Base-by-base conservation (phyloP, 2,797 vertebrate species). In the Protonibea diacanthus region DNA sequence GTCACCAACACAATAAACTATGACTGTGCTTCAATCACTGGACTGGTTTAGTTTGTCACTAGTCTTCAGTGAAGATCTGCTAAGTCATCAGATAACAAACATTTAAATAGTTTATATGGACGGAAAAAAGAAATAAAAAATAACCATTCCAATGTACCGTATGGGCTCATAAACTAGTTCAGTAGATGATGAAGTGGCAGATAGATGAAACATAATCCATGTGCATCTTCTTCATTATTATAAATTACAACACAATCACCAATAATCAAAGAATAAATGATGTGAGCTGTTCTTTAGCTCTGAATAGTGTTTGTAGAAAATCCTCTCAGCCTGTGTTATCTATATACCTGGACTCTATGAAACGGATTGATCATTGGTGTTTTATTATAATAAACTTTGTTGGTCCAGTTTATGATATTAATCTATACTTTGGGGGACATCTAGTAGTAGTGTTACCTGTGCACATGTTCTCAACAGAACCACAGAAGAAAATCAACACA, bases 1-100 rank as follows among this genome's bases (percentile, higher is more conserved):
- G 62, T 69, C 76, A 65, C 20, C 68, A 52, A 8, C 58, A 51
- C 58, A 13, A 44, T 49, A 9, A 25, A 25, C 29, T 11, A 18
- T 38, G 4, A 27, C 38, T 15, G 0, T 3, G 2, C 13, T 38
- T 65, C n/a, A 38, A 15, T 72, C 48, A 63, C 23, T 33, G 42
- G 42, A 49, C 14, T 42, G 21, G 13, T 38, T 47, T 2, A 9
- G 56, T 33, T 3, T 55, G 21, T 70, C 0, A 42, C n/a, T 38
- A 21, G 9, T 47, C 49, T 49, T 29, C 0, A 60, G 8, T 6
- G 12, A 56, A 38, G 5, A 55, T 6, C 18, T 64, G 53, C 60
- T 60, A 55, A 0, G 1, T 65, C 40, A 53, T 9, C 0, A 13
- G n/a, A 51, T 12, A 38, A 62, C 17, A 45, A 53, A 53, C 23